Conservation (phyloP, 2,113 vertebrate genomes). For the Cheirogaleus medius region DNA sequence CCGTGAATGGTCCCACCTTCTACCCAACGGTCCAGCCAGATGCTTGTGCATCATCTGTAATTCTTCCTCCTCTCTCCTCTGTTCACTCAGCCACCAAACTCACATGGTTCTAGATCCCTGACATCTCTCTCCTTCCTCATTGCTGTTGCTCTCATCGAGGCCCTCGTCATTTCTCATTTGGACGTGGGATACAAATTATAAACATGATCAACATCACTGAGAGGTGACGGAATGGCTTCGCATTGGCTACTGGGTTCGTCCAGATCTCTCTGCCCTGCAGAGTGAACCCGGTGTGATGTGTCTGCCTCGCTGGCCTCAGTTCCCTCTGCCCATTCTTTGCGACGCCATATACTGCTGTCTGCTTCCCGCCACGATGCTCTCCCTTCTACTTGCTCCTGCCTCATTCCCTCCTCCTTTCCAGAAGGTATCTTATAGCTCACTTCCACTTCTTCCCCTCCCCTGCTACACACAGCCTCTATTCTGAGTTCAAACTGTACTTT, state of each 20-base stretch:
- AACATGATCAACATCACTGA: neutral
- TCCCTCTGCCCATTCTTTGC: fast-evolving
- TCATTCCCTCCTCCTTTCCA: neutral
- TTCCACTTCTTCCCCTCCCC: neutral
- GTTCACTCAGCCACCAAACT: neutral
- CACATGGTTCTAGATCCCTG: neutral
- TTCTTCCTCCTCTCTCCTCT: neutral
- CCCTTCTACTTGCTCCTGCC: neutral
- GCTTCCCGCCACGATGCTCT: fast-evolving
- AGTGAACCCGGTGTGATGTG: fast-evolving
- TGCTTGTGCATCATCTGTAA: no score
- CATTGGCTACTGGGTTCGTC: neutral
- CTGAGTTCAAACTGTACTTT: neutral
- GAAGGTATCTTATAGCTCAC: neutral
- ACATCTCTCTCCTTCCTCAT: neutral
- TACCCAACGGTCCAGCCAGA: neutral
- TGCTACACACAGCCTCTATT: neutral
- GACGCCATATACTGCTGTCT: fast-evolving
- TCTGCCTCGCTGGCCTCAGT: neutral
- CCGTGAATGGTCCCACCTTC: neutral
- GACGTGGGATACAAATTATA: neutral
- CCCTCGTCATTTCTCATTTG: neutral
- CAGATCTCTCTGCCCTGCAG: neutral
- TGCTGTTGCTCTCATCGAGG: no score
- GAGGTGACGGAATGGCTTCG: neutral